These are phyloP conservation scores for Phaenicophaeus curvirostris DNA, from an alignment of 2,797 vertebrate species.

Conservation along the genomic window DNA sequence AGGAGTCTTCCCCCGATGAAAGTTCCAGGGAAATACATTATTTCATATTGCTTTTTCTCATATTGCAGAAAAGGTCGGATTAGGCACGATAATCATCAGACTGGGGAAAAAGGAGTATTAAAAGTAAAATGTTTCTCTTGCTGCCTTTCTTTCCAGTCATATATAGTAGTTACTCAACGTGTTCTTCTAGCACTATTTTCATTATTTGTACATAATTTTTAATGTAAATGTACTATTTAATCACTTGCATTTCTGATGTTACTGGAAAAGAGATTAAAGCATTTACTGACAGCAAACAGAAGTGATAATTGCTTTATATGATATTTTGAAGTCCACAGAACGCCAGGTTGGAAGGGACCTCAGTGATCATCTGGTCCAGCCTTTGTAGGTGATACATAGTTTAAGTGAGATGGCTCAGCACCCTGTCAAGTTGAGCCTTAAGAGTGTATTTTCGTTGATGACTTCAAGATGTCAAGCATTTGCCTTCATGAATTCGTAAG, in stretches of 20 bases:
- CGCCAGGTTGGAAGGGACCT: too few species aligned
- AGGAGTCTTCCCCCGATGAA: background rate
- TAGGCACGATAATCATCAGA: background rate
- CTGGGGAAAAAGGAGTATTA: background rate
- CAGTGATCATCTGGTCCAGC: too few species aligned
- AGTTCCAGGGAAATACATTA: background rate
- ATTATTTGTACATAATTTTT: background rate
- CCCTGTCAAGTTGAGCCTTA: too few species aligned
- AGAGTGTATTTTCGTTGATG: background rate
- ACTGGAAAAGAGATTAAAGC: background rate
- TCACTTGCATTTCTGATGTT: background rate
- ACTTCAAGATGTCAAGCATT: background rate
- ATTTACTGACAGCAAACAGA: background rate
- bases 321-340: background rate
- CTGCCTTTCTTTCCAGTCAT: background rate
- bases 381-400: too few species aligned
- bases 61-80: background rate
- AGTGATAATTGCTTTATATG: background rate
- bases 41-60: accelerated
- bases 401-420: too few species aligned
- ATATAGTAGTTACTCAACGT: background rate
- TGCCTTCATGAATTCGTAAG: background rate
- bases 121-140: background rate
- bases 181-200: background rate
- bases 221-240: background rate